Base-by-base conservation (phyloP, 2,797 vertebrate genomes). In the Peromyscus nudipes region DNA sequence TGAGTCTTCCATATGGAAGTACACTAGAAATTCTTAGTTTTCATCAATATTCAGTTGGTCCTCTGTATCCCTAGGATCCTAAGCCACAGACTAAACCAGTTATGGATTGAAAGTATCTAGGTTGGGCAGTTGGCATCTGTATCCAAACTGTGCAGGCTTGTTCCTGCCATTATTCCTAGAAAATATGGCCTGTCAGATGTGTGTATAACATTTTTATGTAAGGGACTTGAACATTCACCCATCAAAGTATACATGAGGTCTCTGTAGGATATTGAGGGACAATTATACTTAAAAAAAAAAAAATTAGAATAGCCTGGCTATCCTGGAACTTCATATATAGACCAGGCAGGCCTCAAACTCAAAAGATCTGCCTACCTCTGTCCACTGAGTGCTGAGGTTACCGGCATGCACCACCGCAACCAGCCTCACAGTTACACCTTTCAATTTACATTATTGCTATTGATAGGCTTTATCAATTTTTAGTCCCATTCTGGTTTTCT, bases 21-120 rank as follows among this genome's bases (percentile, higher is more conserved):
- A 43, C 23, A 83, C 23, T 43, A 84, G 76, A 96, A 88, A 17
- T 85, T 95, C 62, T 96, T 88, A 23, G 75, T 93, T 88, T 67
- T 94, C 37, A 85, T 29, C 13, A 31, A 40, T 91, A 64, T 79
- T 83, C 12, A 25, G 25, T 67, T 86, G 73, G 4, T n/a, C 43
- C 17, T 86, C 11, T 67, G 21, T 57, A 57, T 67, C 17, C 12
- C 49, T 7, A 57, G n/a, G 6, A n/a, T 10, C 46, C n/a, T 75
- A 19, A 52, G 75, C 34, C 31, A 55, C 46, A 86, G 71, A 86
- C n/a, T 85, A 40, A 86, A 77, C n/a, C 37, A 55, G 40, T 29
- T 23, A 4, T 43, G 5, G 9, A 83, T 43, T 77, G 19, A 77
- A 43, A 93, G 16, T 34, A 43, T 34, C 85, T n/a, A 55, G 55